Conservation (phyloP, 2,888 invertebrate genomes). For the Drosophila paramelanica region DNA sequence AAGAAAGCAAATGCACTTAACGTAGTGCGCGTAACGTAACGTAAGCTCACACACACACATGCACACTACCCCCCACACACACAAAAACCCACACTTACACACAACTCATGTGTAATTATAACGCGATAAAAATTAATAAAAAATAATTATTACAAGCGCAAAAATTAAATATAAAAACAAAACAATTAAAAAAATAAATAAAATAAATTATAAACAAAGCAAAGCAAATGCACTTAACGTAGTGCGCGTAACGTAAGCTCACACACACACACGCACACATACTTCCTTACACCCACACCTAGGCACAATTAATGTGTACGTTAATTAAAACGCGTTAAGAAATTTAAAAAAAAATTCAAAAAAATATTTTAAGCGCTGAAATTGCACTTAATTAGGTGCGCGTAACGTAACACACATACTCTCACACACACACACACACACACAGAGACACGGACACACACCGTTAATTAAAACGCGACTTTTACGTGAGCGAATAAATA, state of each 20-base stretch:
- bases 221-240: conserved; percentile 34
- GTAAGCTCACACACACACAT: conserved; percentile 26
- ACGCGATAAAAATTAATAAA: too few relatives aligned
- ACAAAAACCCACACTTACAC: too few relatives aligned
- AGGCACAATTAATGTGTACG: conserved; percentile 18
- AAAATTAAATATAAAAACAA: neutral
- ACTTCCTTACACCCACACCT: neutral
- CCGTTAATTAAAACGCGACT: conserved; percentile 20
- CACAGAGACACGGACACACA: neutral
- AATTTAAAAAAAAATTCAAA: too few relatives aligned
- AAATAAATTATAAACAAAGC: neutral
- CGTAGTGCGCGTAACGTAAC: conserved; percentile 66
- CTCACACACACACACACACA: conserved; percentile 29
- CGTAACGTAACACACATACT: conserved; percentile 51
- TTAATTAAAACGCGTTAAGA: conserved; percentile 25
- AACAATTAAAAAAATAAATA: neutral
- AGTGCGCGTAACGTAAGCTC: conserved; percentile 58
- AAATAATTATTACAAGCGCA: neutral
- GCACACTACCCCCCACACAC: neutral
- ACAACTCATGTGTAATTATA: conserved; percentile 31
- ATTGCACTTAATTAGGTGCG: too few relatives aligned
- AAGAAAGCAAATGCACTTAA: conserved; percentile 21
- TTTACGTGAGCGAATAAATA: conserved; percentile 25
- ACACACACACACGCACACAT: conserved; percentile 9
- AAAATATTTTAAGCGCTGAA: too few relatives aligned